These are phyloP conservation scores for Sinocyclocheilus maitianheensis DNA, from an alignment of 2,113 vertebrate species.

Conservation along the genomic window DNA sequence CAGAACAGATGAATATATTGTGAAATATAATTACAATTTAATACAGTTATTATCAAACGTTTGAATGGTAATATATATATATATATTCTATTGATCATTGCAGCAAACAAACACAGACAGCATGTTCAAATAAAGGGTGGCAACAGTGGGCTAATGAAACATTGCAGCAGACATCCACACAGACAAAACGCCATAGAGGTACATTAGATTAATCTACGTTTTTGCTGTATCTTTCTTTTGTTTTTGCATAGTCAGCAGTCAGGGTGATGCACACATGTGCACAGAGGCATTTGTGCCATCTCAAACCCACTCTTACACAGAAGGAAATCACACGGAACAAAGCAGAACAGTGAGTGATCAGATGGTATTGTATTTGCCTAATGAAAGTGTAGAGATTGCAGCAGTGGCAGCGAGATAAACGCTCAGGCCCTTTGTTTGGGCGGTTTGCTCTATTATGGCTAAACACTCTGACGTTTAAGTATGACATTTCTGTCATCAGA, in stretches of 20 bases:
- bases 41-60: neutral
- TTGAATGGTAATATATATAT: neutral
- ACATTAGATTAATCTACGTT: conserved; percentile 66
- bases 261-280: conserved; percentile 35
- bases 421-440: conserved; percentile 51
- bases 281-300: neutral
- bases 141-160: neutral
- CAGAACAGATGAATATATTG: neutral
- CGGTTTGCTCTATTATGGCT: neutral
- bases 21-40: neutral
- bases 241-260: conserved; percentile 67
- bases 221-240: conserved; percentile 67
- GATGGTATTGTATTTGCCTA: conserved; percentile 3
- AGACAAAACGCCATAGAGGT: conserved; percentile 53
- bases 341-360: conserved; percentile 20
- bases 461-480: conserved; percentile 41
- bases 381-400: conserved; percentile 6
- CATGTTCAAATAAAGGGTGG: neutral
- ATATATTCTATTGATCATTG: neutral
- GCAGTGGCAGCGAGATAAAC: conserved; percentile 2
- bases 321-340: conserved; percentile 22
- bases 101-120: neutral
- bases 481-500: conserved; percentile 42
- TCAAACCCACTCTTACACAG: conserved; percentile 22
- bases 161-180: conserved; percentile 39